A percentile compares a stretch with the other conserved stretches of the same genome.
Evolutionary conservation across 2,113 vertebrate species (phyloP).

Genomic region (Pitta sordida): DNA sequence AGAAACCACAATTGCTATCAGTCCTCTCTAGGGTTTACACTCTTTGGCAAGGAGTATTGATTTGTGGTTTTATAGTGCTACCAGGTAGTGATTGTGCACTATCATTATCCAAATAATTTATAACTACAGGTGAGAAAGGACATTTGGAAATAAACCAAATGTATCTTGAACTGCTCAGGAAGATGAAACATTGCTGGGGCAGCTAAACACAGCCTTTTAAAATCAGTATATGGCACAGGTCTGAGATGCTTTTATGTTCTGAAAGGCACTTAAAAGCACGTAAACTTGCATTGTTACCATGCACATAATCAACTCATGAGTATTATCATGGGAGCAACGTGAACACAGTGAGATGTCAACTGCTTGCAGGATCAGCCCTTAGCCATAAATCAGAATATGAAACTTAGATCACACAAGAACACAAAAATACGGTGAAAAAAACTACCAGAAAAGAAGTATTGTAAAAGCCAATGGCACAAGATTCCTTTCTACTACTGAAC

Average conservation of each 20-base stretch:
- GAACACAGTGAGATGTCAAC: background rate
- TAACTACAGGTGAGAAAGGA: background rate
- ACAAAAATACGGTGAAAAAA: constrained; percentile 13
- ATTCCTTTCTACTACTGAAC: background rate
- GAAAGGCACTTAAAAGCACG: background rate
- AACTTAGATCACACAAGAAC: background rate
- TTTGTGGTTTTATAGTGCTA: background rate
- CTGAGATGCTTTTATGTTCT: background rate
- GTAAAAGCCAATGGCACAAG: background rate
- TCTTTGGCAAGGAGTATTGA: background rate
- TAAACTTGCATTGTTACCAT: background rate
- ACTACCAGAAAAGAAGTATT: background rate
- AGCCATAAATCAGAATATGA: background rate
- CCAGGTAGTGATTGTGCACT: background rate
- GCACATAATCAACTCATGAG: background rate
- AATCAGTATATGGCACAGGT: background rate
- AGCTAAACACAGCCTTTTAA: background rate
- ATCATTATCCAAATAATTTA: background rate
- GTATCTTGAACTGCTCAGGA: background rate
- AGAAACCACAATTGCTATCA: background rate
- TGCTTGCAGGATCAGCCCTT: background rate
- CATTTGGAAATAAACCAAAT: background rate
- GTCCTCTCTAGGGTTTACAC: background rate
- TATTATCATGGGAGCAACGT: background rate
- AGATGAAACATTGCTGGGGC: background rate